phyloP scores from a whole-genome alignment of 30 jellyfish, hydroid and myxozoan species.

The Mastigias papua region DNA sequence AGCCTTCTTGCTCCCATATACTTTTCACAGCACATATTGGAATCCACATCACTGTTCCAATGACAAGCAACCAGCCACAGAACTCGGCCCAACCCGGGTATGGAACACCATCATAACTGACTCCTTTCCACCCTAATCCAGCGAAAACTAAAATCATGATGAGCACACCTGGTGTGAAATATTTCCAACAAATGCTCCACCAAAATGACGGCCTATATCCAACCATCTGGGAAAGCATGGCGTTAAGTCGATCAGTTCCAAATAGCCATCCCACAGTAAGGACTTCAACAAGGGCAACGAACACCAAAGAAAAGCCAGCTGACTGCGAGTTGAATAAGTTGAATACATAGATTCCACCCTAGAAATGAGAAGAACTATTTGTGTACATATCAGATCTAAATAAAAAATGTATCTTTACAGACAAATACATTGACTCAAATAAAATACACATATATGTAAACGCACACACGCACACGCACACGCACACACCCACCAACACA shows the following conservation, averaged over 20 bases:
- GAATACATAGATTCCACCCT: slow-evolving; percentile 93
- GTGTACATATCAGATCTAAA: background rate
- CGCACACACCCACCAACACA: no score
- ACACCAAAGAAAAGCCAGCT: slow-evolving; percentile 87
- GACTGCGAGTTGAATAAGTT: slow-evolving; percentile 85
- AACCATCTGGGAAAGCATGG: slow-evolving; percentile 80
- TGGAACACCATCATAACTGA: slow-evolving; percentile 56
- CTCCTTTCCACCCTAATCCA: slow-evolving; percentile 78
- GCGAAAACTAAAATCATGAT: slow-evolving; percentile 58
- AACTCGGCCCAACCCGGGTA: slow-evolving; percentile 93
- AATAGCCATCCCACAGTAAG: slow-evolving; percentile 91
- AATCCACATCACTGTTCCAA: slow-evolving; percentile 70
- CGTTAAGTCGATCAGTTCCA: slow-evolving; percentile 87
- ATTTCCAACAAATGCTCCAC: slow-evolving; percentile 96
- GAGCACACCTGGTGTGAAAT: slow-evolving; percentile 79
- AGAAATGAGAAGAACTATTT: background rate
- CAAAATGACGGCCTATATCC: slow-evolving; percentile 88
- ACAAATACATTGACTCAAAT: no score
- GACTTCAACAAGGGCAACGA: slow-evolving; percentile 85
- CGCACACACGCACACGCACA: no score
- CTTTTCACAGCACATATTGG: slow-evolving; percentile 75
- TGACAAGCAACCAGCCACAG: slow-evolving; percentile 83
- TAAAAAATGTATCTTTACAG: background rate
- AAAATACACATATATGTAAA: no score
- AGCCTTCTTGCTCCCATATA: slow-evolving; percentile 43